Evolutionary conservation across 2,888 invertebrate genomes (phyloP), one percentile per base, ranked within the genome.

Genomic region (Drosophila setosimentum): DNA sequence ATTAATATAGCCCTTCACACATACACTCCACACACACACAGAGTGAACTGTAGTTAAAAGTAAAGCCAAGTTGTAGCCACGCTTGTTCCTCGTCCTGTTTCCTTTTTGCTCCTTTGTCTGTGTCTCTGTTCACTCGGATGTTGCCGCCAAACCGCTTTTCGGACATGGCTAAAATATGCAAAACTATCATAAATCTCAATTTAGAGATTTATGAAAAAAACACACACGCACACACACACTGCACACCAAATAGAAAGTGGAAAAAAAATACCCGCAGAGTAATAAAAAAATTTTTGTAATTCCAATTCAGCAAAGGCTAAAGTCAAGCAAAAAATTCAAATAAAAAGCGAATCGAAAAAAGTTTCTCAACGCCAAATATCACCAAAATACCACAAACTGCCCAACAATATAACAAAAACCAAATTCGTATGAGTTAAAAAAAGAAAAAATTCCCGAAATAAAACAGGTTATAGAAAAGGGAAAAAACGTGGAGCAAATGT

Each of bases 141-240:
- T 70, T 78, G 72, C 60, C 68, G 80, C 73, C 67, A 76, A 86
- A 80, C 81, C 75, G 76, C 89, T 80, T 81, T 76, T 89, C 83
- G 77, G 87, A 72, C 81, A 83, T 89, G 89, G 82, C 80, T 84
- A 80, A 90, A 87, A 87, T 87, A 87, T 90, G 91, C 87, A 87
- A 84, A 86, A 87, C 87, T 89, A 86, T 80, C 89, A 87, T 87
- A 87, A 87, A 87, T 87, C 87, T 87, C 87, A 90, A 90, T 87
- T 87, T 87, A 84, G 87, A 87, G 91, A 89, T 87, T 87, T 90
- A 87, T 87, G 87, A 90, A 89, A 88, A 87, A 79, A 27, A 42
- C 11, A 51, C 35, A 67, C 59, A 61, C 54, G 63, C 35, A 55
- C 60, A 51, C n/a, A 35, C 50, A 64, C 48, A 74, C 32, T 51